Conservation (phyloP, 2,113 vertebrate genomes). For the Cinclus mexicanus region DNA sequence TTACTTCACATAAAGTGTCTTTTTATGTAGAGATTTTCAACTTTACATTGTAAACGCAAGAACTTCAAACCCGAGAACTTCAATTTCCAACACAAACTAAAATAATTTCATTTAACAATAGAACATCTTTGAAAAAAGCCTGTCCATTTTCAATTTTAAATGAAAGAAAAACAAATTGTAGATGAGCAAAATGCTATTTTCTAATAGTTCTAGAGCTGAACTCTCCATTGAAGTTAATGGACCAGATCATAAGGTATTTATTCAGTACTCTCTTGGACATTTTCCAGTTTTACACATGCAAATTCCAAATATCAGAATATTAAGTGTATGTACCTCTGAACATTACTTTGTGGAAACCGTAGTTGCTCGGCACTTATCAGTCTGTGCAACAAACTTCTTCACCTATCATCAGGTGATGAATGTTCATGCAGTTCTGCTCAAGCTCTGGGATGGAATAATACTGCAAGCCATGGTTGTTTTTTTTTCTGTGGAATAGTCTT, state of each 20-base stretch:
- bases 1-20: constrained; percentile 68
- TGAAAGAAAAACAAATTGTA: constrained; percentile 19
- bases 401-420: neutral
- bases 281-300: constrained; percentile 3
- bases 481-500: neutral
- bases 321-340: neutral
- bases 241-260: constrained; percentile 53
- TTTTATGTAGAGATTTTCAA: constrained; percentile 62
- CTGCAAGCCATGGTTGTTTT: neutral
- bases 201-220: constrained; percentile 19
- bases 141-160: constrained; percentile 14
- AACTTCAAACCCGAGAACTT: constrained; percentile 43
- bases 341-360: constrained; percentile 30
- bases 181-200: constrained; percentile 17
- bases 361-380: constrained; percentile 31
- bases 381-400: neutral
- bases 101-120: constrained; percentile 26
- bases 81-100: constrained; percentile 47
- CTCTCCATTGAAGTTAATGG: constrained; percentile 46
- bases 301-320: neutral
- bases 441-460: neutral
- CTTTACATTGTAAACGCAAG: constrained; percentile 54
- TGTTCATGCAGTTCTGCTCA: neutral
- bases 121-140: neutral
- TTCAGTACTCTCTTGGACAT: constrained; percentile 18